Evolutionary conservation across 2,797 vertebrate species (phyloP), one percentile per base, ranked within the genome.

Genomic region (Falco biarmicus): DNA sequence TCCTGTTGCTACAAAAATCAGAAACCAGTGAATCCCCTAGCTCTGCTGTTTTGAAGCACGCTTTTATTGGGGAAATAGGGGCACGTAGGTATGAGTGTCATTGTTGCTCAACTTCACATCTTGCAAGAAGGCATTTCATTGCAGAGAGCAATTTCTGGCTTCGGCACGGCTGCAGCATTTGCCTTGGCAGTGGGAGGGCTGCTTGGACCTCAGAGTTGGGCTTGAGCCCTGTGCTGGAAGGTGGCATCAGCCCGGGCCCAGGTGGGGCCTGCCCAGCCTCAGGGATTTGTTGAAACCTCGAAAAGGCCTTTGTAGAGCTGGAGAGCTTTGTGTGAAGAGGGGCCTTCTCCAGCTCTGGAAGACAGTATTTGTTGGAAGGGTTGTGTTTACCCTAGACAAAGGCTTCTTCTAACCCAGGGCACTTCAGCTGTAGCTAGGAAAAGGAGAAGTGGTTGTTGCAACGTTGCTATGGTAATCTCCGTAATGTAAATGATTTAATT

Each of bases 1-100:
- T 63, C 86, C 94, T 81, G 87, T 80, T 87, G 93, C 92, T 94
- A 48, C 61, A 77, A 78, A 95, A 96, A 94, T 92, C 86, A 90
- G 94, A 92, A 95, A 59, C 82, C 0, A 76, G 85, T 87, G 93
- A 86, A 76, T 89, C 59, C 47, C 34, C 63, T 48, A 41, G 76
- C 69, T 79, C 11, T 31, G 82, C 65, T 4, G 71, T 87, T 95
- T 81, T 65, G 73, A 84, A 93, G 91, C 51, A 9, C 0, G 7
- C 61, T 91, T 95, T 84, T 96, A 76, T 91, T 92, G 89, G 87
- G 82, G 90, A 87, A 82, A 59, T 73, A 61, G 0, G 39, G 93
- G 45, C 61, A 45, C 32, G 39, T 63, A 89, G 90, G 81, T 87
- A 66, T 39, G 68, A 80, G 92, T 1, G 1, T 21, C 1, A 1